Percentiles rank a stretch among this genome's conserved stretches.
Conservation (phyloP, 2,797 vertebrate genomes). For the Lerista edwardsae region DNA sequence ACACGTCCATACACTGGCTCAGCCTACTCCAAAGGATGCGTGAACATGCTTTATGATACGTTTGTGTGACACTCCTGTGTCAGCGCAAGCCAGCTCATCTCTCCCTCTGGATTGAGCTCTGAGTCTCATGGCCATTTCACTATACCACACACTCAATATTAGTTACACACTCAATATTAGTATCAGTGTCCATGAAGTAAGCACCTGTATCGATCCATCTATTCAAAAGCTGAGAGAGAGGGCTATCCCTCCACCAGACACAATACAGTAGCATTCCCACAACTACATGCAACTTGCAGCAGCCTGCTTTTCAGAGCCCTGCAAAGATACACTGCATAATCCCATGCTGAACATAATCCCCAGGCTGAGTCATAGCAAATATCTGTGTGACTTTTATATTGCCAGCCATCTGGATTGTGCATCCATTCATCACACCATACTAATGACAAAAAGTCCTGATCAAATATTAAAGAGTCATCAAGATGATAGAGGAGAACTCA, state of each 20-base stretch:
- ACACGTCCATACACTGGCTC: too few relatives aligned
- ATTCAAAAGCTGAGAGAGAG: background rate
- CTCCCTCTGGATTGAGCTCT: too few relatives aligned
- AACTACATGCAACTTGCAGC: background rate
- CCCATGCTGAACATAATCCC: background rate
- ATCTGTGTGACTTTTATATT: conserved; percentile 1
- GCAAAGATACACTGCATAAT: too few relatives aligned
- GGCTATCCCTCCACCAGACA: background rate
- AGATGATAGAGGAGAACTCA: conserved; percentile 6
- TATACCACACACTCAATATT: too few relatives aligned
- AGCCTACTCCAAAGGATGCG: too few relatives aligned
- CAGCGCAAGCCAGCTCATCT: too few relatives aligned
- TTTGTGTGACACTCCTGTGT: too few relatives aligned
- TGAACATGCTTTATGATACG: too few relatives aligned
- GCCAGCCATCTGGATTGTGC: background rate
- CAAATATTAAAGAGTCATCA: background rate
- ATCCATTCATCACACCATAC: background rate
- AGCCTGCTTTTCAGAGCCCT: background rate
- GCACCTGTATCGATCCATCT: background rate
- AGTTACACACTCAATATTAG: too few relatives aligned
- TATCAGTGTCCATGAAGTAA: background rate
- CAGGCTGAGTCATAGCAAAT: background rate
- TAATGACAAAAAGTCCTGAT: conserved; percentile 10
- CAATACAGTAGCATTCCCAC: background rate
- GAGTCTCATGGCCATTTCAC: too few relatives aligned